Percentiles rank a stretch among this genome's conserved stretches.
Conservation (phyloP, 2,888 invertebrate genomes). For the Sisyra nigra region DNA sequence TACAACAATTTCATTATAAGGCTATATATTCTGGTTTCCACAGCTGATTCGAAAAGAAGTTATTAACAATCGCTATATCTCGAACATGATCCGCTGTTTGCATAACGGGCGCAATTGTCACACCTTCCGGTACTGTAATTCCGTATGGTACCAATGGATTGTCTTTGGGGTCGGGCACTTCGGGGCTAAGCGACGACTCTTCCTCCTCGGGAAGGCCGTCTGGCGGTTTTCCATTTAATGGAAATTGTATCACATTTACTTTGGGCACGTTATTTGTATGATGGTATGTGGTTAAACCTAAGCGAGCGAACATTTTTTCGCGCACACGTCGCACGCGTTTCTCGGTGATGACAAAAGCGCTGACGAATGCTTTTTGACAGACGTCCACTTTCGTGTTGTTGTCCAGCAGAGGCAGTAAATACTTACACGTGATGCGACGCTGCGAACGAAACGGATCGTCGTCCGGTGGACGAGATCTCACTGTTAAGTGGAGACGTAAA, state of each 20-base stretch:
- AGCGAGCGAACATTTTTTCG: constrained; percentile 30
- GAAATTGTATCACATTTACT: constrained; percentile 15
- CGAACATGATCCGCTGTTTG: constrained; percentile 29
- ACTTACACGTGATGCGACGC: constrained; percentile 34
- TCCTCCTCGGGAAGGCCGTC: constrained; percentile 12
- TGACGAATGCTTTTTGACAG: constrained; percentile 37
- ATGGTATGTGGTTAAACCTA: constrained; percentile 28
- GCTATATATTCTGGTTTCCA: constrained; percentile 38
- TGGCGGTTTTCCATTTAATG: constrained; percentile 11
- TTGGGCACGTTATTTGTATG: constrained; percentile 19
- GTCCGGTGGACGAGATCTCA: constrained; percentile 25
- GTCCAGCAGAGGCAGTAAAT: constrained; percentile 27
- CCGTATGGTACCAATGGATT: constrained; percentile 28
- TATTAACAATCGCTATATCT: constrained; percentile 33
- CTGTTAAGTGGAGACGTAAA: constrained; percentile 31
- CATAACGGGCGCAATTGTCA: constrained; percentile 28
- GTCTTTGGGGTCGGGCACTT: constrained; percentile 19
- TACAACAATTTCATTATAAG: constrained; percentile 18
- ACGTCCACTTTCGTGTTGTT: constrained; percentile 26
- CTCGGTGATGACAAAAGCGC: constrained; percentile 35
- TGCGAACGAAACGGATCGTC: constrained; percentile 20
- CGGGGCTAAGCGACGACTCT: constrained; percentile 12
- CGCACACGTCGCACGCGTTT: constrained; percentile 33
- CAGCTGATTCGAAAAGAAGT: constrained; percentile 35
- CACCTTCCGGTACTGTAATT: constrained; percentile 27